Evolutionary conservation across 2,113 vertebrate genomes (phyloP), one percentile per base, ranked within the genome.

Genomic region (Platanista minor): DNA sequence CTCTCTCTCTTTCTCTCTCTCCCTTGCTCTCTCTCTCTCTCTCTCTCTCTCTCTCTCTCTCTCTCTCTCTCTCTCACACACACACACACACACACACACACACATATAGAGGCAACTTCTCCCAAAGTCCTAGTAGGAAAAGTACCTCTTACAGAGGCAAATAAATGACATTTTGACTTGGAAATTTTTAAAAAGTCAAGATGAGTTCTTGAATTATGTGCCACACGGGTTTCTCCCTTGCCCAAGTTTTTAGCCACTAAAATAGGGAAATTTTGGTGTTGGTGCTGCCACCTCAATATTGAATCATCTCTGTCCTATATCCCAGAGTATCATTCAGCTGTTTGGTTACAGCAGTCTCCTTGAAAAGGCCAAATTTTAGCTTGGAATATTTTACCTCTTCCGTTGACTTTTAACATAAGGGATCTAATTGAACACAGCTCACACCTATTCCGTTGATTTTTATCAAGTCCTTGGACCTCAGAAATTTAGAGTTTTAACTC

Each of bases 101-200:
- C 15, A 29, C 3, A 15, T 5, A 81, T 4, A 43, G 1, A 81
- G 1, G 3, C 21, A 80, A 18, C 3, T 59, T 64, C n/a, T 95
- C 57, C 41, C 57, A 82, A 89, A 89, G 29, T 67, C 71, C 71
- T 83, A 64, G 33, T 13, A 84, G n/a, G 49, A 97, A 97, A 97
- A 98, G 78, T 87, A 94, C 96, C 96, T 96, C 64, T 59, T 91
- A 87, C 1, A 87, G 59, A 89, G 31, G 43, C 61, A 91, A 87
- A 89, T 12, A 86, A 57, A 64, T 93, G 62, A 94, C 72, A 94
- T 69, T 94, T 62, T 94, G 77, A 96, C 62, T 93, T 95, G 97
- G 97, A 86, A 95, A 91, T 33, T 97, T 97, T 91, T 72, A 1
- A 91, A 93, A 97, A 96, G 33, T 91, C 82, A 91, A 94, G 89